Base-by-base conservation (phyloP, 2,113 vertebrate species). In the Charina bottae region DNA sequence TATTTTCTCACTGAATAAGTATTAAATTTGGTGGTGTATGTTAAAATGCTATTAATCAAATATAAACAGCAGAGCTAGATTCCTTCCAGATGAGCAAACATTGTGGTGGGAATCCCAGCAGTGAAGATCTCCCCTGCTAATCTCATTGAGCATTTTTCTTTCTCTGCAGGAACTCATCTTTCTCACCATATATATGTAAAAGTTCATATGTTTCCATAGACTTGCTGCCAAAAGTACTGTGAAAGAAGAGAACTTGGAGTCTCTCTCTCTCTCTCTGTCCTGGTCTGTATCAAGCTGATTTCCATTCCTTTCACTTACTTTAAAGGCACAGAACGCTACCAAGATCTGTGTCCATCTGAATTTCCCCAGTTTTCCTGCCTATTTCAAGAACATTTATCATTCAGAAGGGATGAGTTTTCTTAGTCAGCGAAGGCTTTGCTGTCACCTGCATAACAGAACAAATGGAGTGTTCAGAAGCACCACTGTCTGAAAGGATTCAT, bases 61-160 rank as follows among this genome's bases (percentile, higher is more conserved):
- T 3, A 94, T 42, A 94, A 92, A 89, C 10, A 24, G 87, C 4
- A 85, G 93, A 90, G 28, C 64, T 93, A 96, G 85, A 95, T 96
- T 96, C 96, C 95, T 96, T 96, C 93, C 95, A 94, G 92, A 95
- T 96, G 93, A 96, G 83, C 24, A 96, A 96, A 94, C 58, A 92
- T 13, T 85, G 92, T 59, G 68, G 90, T 93, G 90, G 91, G 42
- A 90, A 96, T 97, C 93, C 94, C 93, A 92, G 64, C 87, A 60
- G n/a, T 94, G 83, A 83, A 0, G 0, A 3, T 78, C 37, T 94
- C 85, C 55, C 85, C 62, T 94, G 92, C 92, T 96, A 94, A 89
- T 95, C 94, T 95, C 33, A 90, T 42, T 92, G 91, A 93, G 85
- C 93, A 93, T 68, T 3, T 60, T 95, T 96, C 93, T 95, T 95